Percentiles rank a stretch among this genome's conserved stretches.
These are phyloP conservation scores for Berghia stephanieae DNA, from an alignment of 1,140 invertebrate genomes.

Conservation along the genomic window DNA sequence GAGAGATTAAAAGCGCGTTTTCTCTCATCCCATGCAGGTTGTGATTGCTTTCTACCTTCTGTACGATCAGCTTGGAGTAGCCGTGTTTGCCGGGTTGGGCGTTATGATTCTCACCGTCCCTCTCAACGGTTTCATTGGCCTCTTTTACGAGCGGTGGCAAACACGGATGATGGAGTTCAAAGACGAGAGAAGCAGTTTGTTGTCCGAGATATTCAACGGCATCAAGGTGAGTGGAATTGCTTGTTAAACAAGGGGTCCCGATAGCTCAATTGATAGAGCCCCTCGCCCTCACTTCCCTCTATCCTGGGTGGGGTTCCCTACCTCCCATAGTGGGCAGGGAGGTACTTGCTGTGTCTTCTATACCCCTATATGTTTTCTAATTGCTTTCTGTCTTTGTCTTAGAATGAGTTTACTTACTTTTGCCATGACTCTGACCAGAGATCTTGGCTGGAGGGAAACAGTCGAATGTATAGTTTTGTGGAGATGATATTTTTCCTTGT, in stretches of 20 bases:
- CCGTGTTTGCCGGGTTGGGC: conserved; percentile 63
- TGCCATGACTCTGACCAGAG: too few relatives aligned
- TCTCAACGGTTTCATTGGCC: conserved; percentile 87
- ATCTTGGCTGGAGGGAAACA: too few relatives aligned
- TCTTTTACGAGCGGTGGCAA: conserved; percentile 74
- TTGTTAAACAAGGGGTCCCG: neutral
- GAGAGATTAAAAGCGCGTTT: neutral
- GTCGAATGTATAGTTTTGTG: too few relatives aligned
- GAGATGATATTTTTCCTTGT: too few relatives aligned
- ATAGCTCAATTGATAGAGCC: too few relatives aligned
- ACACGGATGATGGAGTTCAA: conserved; percentile 69
- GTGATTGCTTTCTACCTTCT: conserved; percentile 85
- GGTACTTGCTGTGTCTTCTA: too few relatives aligned
- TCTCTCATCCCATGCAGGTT: conserved; percentile 82
- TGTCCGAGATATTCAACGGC: conserved; percentile 67
- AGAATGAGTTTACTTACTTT: too few relatives aligned
- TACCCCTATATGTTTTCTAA: too few relatives aligned
- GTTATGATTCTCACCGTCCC: conserved; percentile 67
- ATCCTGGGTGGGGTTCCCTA: too few relatives aligned
- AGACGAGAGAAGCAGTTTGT: conserved; percentile 70
- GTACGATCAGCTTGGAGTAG: conserved; percentile 75
- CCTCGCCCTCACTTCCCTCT: too few relatives aligned
- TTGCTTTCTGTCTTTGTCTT: too few relatives aligned
- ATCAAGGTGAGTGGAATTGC: conserved; percentile 69
- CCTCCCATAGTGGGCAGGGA: too few relatives aligned